Conservation (phyloP, 2,888 invertebrate species). For the Onthophagus sagittarius region DNA sequence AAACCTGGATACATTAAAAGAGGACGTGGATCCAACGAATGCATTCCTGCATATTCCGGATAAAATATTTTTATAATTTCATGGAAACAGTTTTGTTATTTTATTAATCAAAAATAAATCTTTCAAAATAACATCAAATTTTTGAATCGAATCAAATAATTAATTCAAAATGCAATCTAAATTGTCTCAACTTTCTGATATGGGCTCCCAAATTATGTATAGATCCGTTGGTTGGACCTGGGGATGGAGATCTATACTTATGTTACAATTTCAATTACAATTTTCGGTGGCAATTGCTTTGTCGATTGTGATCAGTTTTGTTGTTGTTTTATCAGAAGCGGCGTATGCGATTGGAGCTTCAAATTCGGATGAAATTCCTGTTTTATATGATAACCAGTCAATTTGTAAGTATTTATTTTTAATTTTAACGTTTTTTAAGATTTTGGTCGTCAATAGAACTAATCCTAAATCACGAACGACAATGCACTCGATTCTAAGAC, state of each 20-base stretch:
- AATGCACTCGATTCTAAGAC: no score
- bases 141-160: neutral
- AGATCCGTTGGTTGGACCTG: neutral
- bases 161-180: neutral
- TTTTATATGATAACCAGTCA: constrained; percentile 1
- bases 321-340: constrained; percentile 11
- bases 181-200: neutral
- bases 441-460: no score
- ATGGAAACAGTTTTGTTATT: no score
- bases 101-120: no score
- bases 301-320: constrained; percentile 8
- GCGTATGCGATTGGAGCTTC: constrained; percentile 18
- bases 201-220: neutral
- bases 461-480: no score
- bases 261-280: constrained; percentile 22
- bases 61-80: neutral
- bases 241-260: constrained; percentile 20
- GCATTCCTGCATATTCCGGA: constrained; percentile 48
- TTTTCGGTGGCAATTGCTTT: constrained; percentile 15
- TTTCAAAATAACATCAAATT: neutral
- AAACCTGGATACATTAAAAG: constrained; percentile 65
- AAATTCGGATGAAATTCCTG: constrained; percentile 2
- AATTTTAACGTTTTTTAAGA: no score
- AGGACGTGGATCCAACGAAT: constrained; percentile 59
- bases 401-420: constrained; percentile 16